Evolutionary conservation across 1,140 invertebrate genomes (phyloP).

Genomic region (Trichonephila inaurata): DNA sequence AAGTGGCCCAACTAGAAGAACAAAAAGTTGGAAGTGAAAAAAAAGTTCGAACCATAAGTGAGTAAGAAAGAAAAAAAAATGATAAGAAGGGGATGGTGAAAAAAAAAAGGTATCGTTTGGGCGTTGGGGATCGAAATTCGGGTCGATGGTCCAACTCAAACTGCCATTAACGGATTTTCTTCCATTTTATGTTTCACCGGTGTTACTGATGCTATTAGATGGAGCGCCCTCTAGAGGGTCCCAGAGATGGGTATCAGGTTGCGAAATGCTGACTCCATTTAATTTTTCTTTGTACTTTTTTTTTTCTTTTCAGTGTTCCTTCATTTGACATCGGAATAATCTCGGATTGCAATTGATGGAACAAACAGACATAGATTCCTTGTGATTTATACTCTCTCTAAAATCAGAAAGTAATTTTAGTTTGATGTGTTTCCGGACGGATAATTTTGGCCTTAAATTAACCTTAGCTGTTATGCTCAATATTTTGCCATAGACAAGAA

Average conservation of each 20-base stretch:
- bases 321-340: not conserved
- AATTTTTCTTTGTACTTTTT: conserved; percentile 2
- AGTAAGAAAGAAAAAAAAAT: conserved; percentile 17
- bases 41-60: conserved; percentile 39
- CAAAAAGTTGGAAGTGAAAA: conserved; percentile 62
- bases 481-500: not conserved
- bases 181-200: conserved; percentile 63
- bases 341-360: not conserved
- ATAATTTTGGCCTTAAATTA: no score
- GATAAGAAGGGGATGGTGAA: not conserved
- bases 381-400: no score
- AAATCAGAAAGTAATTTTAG: no score
- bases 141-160: conserved; percentile 66
- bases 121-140: conserved; percentile 60
- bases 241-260: conserved; percentile 43
- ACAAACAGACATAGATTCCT: not conserved
- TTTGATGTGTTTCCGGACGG: no score
- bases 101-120: conserved; percentile 55
- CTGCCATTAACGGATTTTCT: conserved; percentile 68
- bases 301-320: no score
- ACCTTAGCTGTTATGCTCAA: not conserved
- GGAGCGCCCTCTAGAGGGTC: conserved; percentile 22
- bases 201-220: conserved; percentile 61
- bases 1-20: conserved; percentile 67
- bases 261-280: conserved; percentile 28